Base-by-base conservation (phyloP, 1,140 invertebrate species). In the Andrena cerasifolii region DNA sequence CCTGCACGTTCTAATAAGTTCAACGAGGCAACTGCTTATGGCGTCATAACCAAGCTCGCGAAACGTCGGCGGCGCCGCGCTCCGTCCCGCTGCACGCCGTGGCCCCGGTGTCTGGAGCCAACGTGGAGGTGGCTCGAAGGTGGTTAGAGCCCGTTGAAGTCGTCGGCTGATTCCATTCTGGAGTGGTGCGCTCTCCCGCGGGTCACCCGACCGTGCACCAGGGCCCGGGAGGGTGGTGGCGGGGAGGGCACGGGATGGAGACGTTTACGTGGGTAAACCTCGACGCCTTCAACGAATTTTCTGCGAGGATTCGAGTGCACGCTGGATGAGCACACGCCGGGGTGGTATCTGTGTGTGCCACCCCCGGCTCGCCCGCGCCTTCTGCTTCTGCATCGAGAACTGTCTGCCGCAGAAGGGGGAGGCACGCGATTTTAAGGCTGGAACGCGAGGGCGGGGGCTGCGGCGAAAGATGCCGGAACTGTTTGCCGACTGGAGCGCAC, bases 11-110 rank as follows among this genome's bases (percentile, higher is more conserved):
- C 75, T 61, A 84, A 70, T 82, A 79, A 85, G 79, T 83, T 76
- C 74, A 79, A 78, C 54, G 85, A 77, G 71, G 67, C 76, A 78
- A 83, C 86, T 87, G 86, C 83, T 86, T 83, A 80, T 80, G 79
- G 79, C 82, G 63, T 87, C 85, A 74, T 80, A 82, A 82, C 56
- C 86, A 77, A 78, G 51, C 66, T 79, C 72, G 78, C 75, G 77
- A 86, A 86, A 86, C 75, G 77, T 77, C 56, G 54, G 12, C 45
- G 70, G 53, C 77, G 75, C 28, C 28, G 82, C 21, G 21, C 21
- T 2, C 31, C 21, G 51, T 8, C 40, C n/a, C 43, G 43, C 40
- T 70, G 24, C 40, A 45, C 53, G 66, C 53, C 45, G 36, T 10
- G 36, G 58, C 43, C 33, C 58, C 36, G n/a, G 4, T 16, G 43